A percentile compares a stretch with the other conserved stretches of the same genome.
These are phyloP conservation scores for Aporophyla lueneburgensis DNA, from an alignment of 2,888 invertebrate genomes.

Conservation along the genomic window DNA sequence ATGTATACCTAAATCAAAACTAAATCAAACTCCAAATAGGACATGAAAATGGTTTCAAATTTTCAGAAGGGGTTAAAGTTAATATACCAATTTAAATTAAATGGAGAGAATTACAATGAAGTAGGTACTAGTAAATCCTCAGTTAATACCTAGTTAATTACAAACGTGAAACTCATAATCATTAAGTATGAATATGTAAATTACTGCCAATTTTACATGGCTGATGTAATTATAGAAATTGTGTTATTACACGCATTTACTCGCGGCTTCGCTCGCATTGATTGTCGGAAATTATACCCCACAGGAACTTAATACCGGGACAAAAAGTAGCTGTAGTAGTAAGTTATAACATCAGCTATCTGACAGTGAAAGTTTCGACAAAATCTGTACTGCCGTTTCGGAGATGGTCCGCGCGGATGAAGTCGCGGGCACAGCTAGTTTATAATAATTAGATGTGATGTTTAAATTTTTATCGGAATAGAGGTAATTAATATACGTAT, in stretches of 20 bases:
- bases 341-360: too few relatives aligned
- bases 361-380: too few relatives aligned
- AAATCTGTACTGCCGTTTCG: too few relatives aligned
- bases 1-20: neutral
- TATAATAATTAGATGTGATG: too few relatives aligned
- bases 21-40: neutral
- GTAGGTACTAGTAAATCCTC: constrained; percentile 13
- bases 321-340: neutral
- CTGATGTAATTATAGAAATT: constrained; percentile 15
- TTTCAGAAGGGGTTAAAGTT: neutral
- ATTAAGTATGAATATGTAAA: constrained; percentile 38
- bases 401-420: too few relatives aligned
- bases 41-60: neutral
- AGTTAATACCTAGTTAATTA: constrained; percentile 29
- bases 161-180: constrained; percentile 14
- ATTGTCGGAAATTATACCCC: neutral
- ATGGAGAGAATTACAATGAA: constrained; percentile 7
- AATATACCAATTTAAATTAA: constrained; percentile 15
- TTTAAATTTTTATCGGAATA: too few relatives aligned
- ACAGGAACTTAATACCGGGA: neutral
- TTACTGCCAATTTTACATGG: constrained; percentile 13
- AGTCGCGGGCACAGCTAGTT: too few relatives aligned
- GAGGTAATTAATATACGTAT: too few relatives aligned
- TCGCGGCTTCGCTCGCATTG: too few relatives aligned
- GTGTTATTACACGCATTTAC: neutral